Base-by-base conservation (phyloP, 2,888 invertebrate genomes). In the Sinodicranocentrus sp. region DNA sequence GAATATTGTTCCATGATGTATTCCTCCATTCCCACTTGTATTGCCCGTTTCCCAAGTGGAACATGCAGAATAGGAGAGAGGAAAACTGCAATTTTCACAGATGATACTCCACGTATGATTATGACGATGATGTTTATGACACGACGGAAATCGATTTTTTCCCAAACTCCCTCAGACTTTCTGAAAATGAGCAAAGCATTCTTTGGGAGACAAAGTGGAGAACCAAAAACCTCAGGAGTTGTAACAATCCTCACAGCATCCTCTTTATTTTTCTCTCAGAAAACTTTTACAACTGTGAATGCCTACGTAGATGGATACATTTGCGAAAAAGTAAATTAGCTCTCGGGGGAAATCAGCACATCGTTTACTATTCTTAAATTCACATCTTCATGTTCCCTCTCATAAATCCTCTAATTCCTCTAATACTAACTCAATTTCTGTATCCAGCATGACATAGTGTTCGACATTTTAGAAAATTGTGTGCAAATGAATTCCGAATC, bases 311-410 rank as follows among this genome's bases (percentile, higher is more conserved):
- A 52, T 48, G 48, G 15, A 23, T 48, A 48, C 17, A 39, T 33
- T 63, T 57, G 6, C 8, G 44, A 75, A 52, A 23, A 44, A 76
- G 52, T 67, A 76, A 76, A 76, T 76, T 76, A 76, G 65, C 65
- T 76, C 75, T 43, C 75, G 15, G n/a, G 75, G 75, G 75, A 76
- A 76, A 76, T 76, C 65, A 76, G 52, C 15, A 8, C 28, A 63
- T 33, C 26, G 25, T 59, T 59, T 52, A 17, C 52, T 19, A 52
- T 19, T 52, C 19, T 52, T 17, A 17, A n/a, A 52, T 72, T 61
- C 39, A 8, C 23, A 21, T 33, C 17, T n/a, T 21, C 59, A 71
- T 72, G 25, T 72, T 33, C 26, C 10, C 44, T n/a, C n/a, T 6
- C 19, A 52, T n/a, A 52, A 52, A 3, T 1, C 52, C 52, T 19